Evolutionary conservation across 1,140 invertebrate genomes (phyloP), one percentile per base, ranked within the genome.

Genomic region (Atta texana): DNA sequence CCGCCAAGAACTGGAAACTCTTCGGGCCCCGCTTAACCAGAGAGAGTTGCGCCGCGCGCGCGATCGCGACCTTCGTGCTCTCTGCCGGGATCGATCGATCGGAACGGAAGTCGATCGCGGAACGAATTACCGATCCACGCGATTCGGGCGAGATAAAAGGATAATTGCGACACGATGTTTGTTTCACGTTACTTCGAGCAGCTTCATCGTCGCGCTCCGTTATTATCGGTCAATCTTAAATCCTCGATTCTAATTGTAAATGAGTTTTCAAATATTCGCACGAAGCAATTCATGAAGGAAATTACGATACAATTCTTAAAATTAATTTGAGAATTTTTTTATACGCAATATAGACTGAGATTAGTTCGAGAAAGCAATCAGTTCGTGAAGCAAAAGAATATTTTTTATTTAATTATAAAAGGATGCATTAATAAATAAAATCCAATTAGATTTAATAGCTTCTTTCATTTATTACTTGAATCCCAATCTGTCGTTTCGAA

Each of bases 31-130:
- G 57, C 14, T 75, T 72, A 39, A 69, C 63, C 63, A 69, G 16
- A 4, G 16, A 4, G 44, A 74, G 39, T 51, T 59, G 59, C 64
- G 74, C 10, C 39, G 39, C 53, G 21, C 34, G 16, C 53, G 34
- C 34, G 80, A 86, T 81, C 66, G 77, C 71, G 80, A 69, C 86
- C 86, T 87, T 87, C 86, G 81, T 85, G 68, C 68, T 72, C 77
- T 34, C 80, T 49, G 44, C 68, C 21, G 49, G 34, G 18, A 64
- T 69, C 69, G 53, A 86, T 81, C 85, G 44, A 21, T 61, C 24
- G 53, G 76, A 69, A 68, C 85, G 63, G 64, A 31, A 71, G 53
- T n/a, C 57, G 49, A 82, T 81, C 85, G 64, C 44, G 77, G 53
- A 59, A 71, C 55, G 44, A 53, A 77, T 85, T 24, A 49, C 28